Base-by-base conservation (phyloP, 2,888 invertebrate species). In the Melikaiella ostensackeni region DNA sequence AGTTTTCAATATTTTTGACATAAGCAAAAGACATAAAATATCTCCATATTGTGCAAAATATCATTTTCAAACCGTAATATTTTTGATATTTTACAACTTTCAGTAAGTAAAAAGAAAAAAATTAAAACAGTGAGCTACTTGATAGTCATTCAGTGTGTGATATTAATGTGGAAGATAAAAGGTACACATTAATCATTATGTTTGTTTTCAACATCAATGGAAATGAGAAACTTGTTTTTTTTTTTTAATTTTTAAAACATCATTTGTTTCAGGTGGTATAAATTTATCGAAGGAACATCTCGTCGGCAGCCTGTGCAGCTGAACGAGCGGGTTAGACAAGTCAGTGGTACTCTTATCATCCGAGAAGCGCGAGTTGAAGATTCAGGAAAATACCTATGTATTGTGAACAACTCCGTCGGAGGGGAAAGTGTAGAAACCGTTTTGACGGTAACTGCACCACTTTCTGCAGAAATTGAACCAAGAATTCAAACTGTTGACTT, bases 391-490 rank as follows among this genome's bases (percentile, higher is more conserved):
- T 99, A 98, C 91, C 92, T 97, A 80, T 98, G 98, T 91, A 97
- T 98, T 81, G 98, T 98, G 1, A 98, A 97, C 90, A 99, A 99
- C 91, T 97, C 97, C 0, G 97, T 98, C 66, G 98, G 98, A 50
- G 97, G 97, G 30, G 97, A 98, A 91, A 97, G 97, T 86, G 97
- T 98, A 0, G 97, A 97, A 91, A 98, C 98, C 3, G 97, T 97
- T 5, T 92, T 98, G 21, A 97, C 97, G 16, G 98, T 98, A 0
- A 98, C 97, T 9, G 98, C 98, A 75, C 98, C 98, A 0, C 92
- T 98, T 78, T 95, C 96, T 80, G 96, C 98, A 0, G 95, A 95
- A 83, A 96, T 98, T 80, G 97, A 98, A 90, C 98, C 98, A 0
- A 95, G 96, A 21, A 95, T 96, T 0, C 98, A 98, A 91, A 97